phyloP scores from a whole-genome alignment of 2,113 vertebrate genomes.

The Sylvia atricapilla region DNA sequence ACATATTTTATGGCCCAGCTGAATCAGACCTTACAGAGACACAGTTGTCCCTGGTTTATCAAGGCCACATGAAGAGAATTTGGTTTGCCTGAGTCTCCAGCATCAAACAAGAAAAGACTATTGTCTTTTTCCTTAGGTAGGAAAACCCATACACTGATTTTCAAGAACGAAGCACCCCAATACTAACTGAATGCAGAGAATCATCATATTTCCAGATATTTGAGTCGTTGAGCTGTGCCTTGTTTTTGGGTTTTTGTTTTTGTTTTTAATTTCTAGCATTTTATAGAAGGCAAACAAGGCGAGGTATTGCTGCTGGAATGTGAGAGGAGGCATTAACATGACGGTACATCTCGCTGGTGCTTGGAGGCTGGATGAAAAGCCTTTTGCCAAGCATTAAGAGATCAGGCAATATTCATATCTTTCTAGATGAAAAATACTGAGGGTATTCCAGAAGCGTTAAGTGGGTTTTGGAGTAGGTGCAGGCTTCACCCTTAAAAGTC shows the following conservation, averaged over 20 bases:
- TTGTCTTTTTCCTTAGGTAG: neutral
- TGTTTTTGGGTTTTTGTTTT: neutral
- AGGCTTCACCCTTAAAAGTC: rapidly evolving
- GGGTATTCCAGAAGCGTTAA: rapidly evolving
- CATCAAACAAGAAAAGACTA: neutral
- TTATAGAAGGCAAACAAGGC: neutral
- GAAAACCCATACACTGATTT: neutral
- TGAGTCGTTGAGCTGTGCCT: neutral
- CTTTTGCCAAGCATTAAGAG: neutral
- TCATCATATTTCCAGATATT: neutral
- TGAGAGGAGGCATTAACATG: neutral
- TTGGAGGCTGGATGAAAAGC: neutral
- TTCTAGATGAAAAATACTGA: neutral
- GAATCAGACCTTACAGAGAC: neutral
- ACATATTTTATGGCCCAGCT: neutral
- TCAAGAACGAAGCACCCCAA: neutral
- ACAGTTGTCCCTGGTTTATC: neutral
- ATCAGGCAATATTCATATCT: neutral
- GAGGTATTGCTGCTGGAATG: neutral
- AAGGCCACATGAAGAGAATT: neutral
- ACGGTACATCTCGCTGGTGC: neutral
- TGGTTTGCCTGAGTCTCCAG: neutral
- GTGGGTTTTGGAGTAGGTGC: neutral
- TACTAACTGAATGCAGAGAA: neutral
- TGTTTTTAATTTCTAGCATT: neutral